Conservation (phyloP, 2,888 invertebrate species). For the Copidosoma aretas region DNA sequence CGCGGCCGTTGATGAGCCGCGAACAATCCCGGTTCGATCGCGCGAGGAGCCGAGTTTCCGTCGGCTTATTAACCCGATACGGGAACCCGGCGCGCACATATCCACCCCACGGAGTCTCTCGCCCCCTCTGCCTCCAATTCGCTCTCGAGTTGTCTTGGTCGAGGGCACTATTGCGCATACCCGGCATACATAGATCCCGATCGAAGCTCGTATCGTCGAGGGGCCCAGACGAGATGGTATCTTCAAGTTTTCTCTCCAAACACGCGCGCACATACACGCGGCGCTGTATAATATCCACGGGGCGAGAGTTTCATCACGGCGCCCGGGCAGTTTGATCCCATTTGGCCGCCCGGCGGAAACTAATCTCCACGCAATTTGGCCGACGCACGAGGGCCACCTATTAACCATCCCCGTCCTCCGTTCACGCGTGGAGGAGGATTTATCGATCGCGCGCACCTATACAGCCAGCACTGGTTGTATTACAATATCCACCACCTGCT, state of each 20-base stretch:
- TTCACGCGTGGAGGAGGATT: conserved; percentile 12
- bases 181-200: background rate
- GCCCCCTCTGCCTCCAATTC: background rate
- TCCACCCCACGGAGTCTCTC: background rate
- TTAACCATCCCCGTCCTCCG: conserved; percentile 20
- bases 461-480: conserved; percentile 4
- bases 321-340: too few species aligned
- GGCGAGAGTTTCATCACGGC: background rate
- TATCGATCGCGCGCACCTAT: conserved; percentile 26
- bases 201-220: background rate
- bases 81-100: background rate
- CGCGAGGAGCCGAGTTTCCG: background rate
- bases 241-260: too few species aligned
- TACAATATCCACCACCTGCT: conserved; percentile 19
- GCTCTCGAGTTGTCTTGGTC: background rate
- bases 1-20: too few species aligned
- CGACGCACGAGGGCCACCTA: conserved; percentile 16
- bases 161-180: background rate
- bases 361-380: conserved; percentile 39
- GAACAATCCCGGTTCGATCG: too few species aligned
- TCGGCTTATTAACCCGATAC: conserved; percentile 19
- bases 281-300: too few species aligned
- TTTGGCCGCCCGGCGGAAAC: conserved; percentile 15
- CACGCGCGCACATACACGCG: background rate
- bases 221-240: too few species aligned